Base-by-base conservation (phyloP, 2,888 invertebrate genomes). In the Pyrochroa serraticornis region DNA sequence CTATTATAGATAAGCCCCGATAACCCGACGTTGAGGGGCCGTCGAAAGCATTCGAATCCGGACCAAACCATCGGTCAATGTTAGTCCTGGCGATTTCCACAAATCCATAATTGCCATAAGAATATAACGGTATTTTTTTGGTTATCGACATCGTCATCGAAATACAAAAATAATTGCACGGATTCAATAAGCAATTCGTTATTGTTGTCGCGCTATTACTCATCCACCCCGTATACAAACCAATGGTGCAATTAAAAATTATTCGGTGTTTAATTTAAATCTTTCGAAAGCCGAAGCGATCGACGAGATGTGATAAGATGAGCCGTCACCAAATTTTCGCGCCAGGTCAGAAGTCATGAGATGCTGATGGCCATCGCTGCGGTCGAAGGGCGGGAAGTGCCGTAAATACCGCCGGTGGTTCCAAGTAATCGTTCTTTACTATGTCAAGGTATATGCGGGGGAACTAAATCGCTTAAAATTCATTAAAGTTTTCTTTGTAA, bases 191-290 rank as follows among this genome's bases (percentile, higher is more conserved):
- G 47, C 52, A 44, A 52, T 58, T 32, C 22, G 48, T 55, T 49
- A 55, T 44, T 46, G 51, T 46, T 52, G 47, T 52, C 52, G 46
- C 47, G 3, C 22, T 22, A 22, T 22, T 22, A 22, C n/a, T 8
- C 8, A 58, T 61, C 62, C 58, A 61, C 63, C 64, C 62, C 22
- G 22, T 22, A 22, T 22, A 62, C 61, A 64, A 60, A 65, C 63
- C 67, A 64, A 61, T 63, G 62, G 59, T 45, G 57, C 58, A 64
- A 66, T 66, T 57, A 61, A 64, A 64, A 65, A 63, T 64, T 61
- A 54, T 22, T 55, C 10, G 41, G 34, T 22, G 39, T 22, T 38
- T 45, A 38, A 52, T 44, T 52, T 52, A 52, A 44, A 44, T 22
- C 22, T 22, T 22, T 22, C 22, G 22, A 22, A 5, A 37, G 30